phyloP scores from a whole-genome alignment of 2,797 vertebrate genomes.

The Sebastes wilsoni region DNA sequence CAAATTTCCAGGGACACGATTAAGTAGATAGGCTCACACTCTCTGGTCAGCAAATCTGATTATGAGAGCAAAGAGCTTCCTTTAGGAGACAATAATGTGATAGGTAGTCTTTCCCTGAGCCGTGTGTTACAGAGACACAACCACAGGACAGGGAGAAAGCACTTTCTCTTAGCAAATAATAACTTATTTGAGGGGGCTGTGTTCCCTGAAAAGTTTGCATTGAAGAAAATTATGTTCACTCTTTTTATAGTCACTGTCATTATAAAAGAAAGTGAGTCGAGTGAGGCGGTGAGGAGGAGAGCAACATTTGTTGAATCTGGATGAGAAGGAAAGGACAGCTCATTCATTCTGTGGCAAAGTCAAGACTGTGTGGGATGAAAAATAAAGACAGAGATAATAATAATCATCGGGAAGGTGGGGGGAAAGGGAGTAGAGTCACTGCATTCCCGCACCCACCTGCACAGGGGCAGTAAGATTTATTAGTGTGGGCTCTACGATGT shows the following conservation, averaged over 20 bases:
- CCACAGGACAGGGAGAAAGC: constrained; percentile 1
- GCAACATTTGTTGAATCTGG: constrained; percentile 27
- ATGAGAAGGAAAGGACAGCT: constrained; percentile 32
- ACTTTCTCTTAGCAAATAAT: not conserved
- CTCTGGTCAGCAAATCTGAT: constrained; percentile 50
- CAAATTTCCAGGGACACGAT: constrained; percentile 55
- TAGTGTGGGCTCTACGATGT: constrained; percentile 89
- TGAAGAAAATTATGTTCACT: not conserved
- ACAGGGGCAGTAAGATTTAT: constrained; percentile 88
- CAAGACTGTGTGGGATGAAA: constrained; percentile 42
- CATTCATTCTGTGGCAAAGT: constrained; percentile 57
- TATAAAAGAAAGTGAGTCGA: constrained; percentile 6
- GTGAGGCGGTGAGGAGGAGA: constrained; percentile 26
- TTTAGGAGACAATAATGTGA: constrained; percentile 19
- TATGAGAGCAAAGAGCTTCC: constrained; percentile 34
- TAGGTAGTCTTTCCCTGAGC: constrained; percentile 10
- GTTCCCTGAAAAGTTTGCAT: not conserved
- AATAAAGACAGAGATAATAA: constrained; percentile 47
- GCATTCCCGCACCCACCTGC: constrained; percentile 90
- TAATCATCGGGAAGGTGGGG: constrained; percentile 22
- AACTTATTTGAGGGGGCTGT: not conserved
- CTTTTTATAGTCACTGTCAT: not conserved
- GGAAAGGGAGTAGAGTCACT: constrained; percentile 39
- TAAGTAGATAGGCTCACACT: constrained; percentile 51
- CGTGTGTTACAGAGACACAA: not conserved